Percentiles rank a stretch among this genome's conserved stretches.
Conservation (phyloP, 2,797 vertebrate species). For the Micrastur ruficollis region DNA sequence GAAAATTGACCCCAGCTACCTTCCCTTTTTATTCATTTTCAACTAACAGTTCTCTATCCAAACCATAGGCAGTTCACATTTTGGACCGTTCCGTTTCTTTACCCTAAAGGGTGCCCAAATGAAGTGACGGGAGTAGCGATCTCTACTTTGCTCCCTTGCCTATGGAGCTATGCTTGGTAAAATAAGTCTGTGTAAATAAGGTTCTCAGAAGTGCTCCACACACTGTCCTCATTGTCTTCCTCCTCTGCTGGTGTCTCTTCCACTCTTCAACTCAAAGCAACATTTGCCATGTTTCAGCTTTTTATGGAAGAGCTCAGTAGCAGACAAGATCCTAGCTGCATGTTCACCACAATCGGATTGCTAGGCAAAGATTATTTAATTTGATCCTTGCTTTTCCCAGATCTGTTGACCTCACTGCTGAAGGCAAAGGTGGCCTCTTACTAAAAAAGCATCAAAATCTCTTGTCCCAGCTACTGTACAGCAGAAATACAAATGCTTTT, state of each 20-base stretch:
- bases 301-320: background rate
- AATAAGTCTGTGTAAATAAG: background rate
- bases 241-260: background rate
- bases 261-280: background rate
- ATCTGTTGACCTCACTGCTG: background rate
- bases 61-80: background rate
- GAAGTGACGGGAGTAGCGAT: background rate
- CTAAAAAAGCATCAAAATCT: background rate
- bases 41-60: background rate
- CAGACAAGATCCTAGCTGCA: background rate
- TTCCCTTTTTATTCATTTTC: background rate
- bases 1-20: background rate
- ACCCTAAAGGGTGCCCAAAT: rapidly evolving
- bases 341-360: background rate
- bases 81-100: background rate
- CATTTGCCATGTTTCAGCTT: background rate
- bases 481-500: background rate
- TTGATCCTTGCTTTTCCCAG: background rate
- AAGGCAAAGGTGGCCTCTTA: background rate
- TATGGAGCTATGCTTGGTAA: background rate
- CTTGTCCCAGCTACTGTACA: rapidly evolving
- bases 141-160: background rate
- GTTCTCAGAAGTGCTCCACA: background rate
- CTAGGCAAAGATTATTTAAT: background rate
- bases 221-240: background rate